These are phyloP conservation scores for Pelodytes ibericus DNA, from an alignment of 2,797 vertebrate genomes.

Conservation along the genomic window DNA sequence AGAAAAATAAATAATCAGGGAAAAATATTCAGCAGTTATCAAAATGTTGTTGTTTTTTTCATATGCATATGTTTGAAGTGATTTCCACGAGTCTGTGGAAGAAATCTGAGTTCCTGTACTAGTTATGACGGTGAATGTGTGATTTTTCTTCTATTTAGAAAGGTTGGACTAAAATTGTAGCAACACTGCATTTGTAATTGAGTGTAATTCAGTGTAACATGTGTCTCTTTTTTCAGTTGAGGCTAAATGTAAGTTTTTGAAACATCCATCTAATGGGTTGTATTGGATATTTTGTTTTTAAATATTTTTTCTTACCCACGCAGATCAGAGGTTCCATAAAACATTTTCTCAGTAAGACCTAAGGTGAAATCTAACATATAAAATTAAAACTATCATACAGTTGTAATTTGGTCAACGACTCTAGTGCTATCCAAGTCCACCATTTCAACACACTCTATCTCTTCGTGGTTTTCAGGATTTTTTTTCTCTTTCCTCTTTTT, in stretches of 20 bases:
- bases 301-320: conserved; percentile 33
- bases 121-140: background rate
- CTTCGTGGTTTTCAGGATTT: conserved; percentile 83
- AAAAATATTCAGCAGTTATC: conserved; percentile 3
- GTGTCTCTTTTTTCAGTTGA: conserved; percentile 14
- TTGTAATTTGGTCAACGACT: conserved; percentile 98
- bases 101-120: background rate
- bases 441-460: conserved; percentile 98
- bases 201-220: conserved; percentile 7
- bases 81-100: background rate
- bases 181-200: conserved; percentile 21
- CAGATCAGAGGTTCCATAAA: conserved; percentile 41
- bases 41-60: background rate
- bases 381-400: conserved; percentile 78
- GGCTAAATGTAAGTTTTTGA: conserved; percentile 35
- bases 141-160: background rate
- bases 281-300: conserved; percentile 51
- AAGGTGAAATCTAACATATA: conserved; percentile 69
- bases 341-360: conserved; percentile 70
- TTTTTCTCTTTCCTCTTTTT: conserved; percentile 83
- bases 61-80: background rate
- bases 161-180: conserved; percentile 5
- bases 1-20: background rate
- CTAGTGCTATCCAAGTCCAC: conserved; percentile 94
- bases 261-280: conserved; percentile 45